phyloP scores from a whole-genome alignment of 2,113 vertebrate species.

The Etheostoma cragini region DNA sequence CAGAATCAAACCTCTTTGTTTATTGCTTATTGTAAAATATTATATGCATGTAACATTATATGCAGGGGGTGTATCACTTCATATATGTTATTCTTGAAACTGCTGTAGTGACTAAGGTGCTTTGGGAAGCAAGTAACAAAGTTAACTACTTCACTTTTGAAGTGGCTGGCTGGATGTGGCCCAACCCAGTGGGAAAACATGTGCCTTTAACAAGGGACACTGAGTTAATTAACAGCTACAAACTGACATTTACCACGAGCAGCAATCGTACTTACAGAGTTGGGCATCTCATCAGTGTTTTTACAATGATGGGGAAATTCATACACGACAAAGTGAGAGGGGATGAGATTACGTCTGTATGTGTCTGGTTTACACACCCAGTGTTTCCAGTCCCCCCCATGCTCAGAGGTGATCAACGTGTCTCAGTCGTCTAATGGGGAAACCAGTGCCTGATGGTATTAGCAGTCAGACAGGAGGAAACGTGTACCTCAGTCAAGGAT shows the following conservation, averaged over 20 bases:
- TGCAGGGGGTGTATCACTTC: slow-evolving; percentile 3
- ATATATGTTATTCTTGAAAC: slow-evolving; percentile 19
- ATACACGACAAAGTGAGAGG: neutral
- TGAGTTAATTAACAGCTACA: slow-evolving; percentile 39
- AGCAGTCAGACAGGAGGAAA: slow-evolving; percentile 51
- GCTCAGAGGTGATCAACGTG: slow-evolving; percentile 37
- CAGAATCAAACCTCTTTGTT: slow-evolving; percentile 25
- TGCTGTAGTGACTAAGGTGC: slow-evolving; percentile 24
- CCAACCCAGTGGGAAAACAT: slow-evolving; percentile 20
- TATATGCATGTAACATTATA: slow-evolving; percentile 7
- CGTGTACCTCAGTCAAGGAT: slow-evolving; percentile 29
- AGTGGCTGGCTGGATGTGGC: slow-evolving; percentile 22
- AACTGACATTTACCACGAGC: slow-evolving; percentile 32
- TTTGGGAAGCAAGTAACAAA: slow-evolving; percentile 18
- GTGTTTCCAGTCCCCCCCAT: slow-evolving; percentile 47
- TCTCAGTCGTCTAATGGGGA: slow-evolving; percentile 62
- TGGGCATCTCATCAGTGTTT: slow-evolving; percentile 37
- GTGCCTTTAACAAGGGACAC: slow-evolving; percentile 42
- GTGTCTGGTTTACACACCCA: slow-evolving; percentile 46
- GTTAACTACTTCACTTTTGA: slow-evolving; percentile 33
- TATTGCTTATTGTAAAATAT: slow-evolving; percentile 21
- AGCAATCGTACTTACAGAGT: slow-evolving; percentile 26
- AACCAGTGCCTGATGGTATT: slow-evolving; percentile 58
- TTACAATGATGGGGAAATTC: slow-evolving; percentile 43
- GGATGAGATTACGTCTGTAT: slow-evolving; percentile 58